Percentiles rank a stretch among this genome's conserved stretches.
Evolutionary conservation across 2,113 vertebrate genomes (phyloP).

Genomic region (Pygoscelis adeliae): DNA sequence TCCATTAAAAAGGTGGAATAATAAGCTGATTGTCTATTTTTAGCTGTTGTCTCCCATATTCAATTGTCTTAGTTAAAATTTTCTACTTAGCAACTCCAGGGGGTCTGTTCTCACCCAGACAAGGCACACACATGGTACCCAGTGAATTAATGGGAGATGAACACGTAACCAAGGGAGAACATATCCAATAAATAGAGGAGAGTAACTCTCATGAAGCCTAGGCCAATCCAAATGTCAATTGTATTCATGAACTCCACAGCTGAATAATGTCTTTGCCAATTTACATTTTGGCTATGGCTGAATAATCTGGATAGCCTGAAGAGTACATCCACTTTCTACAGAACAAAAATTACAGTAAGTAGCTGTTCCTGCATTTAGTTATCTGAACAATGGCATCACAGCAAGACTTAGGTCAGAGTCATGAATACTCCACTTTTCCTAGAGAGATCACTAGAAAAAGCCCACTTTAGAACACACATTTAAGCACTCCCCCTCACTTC

Average conservation of each 20-base stretch:
- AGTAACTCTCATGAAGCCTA: not conserved
- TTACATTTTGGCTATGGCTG: not conserved
- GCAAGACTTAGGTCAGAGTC: not conserved
- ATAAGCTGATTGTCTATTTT: not conserved
- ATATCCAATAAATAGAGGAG: not conserved
- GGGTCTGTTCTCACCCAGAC: not conserved
- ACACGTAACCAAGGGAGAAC: not conserved
- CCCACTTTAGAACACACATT: not conserved
- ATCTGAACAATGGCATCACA: not conserved
- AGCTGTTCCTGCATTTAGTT: not conserved
- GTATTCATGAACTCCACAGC: not conserved
- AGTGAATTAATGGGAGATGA: not conserved
- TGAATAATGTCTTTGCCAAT: not conserved
- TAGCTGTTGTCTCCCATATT: not conserved
- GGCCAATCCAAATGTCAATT: not conserved
- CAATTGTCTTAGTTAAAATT: not conserved
- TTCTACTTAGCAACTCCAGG: not conserved
- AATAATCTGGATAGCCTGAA: not conserved
- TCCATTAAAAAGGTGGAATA: not conserved
- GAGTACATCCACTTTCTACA: not conserved
- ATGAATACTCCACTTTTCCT: constrained; percentile 2
- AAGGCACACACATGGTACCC: not conserved
- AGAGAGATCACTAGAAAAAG: not conserved
- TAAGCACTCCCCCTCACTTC: not conserved
- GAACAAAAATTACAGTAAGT: not conserved